Evolutionary conservation across 2,797 vertebrate genomes (phyloP), one percentile per base, ranked within the genome.

Genomic region (Geotrypetes seraphini): DNA sequence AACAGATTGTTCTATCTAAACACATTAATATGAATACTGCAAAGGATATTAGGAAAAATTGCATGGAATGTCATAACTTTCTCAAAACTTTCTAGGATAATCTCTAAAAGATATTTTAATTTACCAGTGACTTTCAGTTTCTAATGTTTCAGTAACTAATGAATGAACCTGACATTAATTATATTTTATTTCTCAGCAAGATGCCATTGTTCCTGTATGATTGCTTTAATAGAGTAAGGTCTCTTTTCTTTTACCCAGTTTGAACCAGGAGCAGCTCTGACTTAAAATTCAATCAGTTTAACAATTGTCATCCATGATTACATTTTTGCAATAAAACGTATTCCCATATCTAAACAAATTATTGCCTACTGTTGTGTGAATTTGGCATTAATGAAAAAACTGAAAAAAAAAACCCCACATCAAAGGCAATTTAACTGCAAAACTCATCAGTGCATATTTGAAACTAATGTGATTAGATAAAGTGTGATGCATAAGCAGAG

Each of bases 371-470:
- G 29, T 28, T 3, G 2, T 36, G 36, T 17, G 57, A 68, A 64
- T 53, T 38, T 26, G 34, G 23, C 43, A 50, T 53, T 73, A 64
- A 65, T 66, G 35, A 69, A 72, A 39, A 60, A 66, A 63, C 43
- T 57, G 31, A 52, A 71, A 73, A 64, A 64, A 31, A 52, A 71
- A 73, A 64, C 64, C 50, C 59, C 71, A 63, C 44, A 64, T 31
- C 19, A 60, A 38, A 24, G 56, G 31, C 15, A 52, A 27, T 32
- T 44, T 57, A 53, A 50, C 19, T 40, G 48, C 29, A 50, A 60
- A 54, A 57, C 28, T 16, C 29, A 49, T 62, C 53, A 60, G 49
- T 41, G 42, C 28, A 38, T 39, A 60, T 55, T 65, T 42, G 30
- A 69, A 53, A 50, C 42, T 53, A 57, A 59, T 38, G 28, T 47